Evolutionary conservation across 2,888 invertebrate species (phyloP).

Genomic region (Napeogenes inachia): DNA sequence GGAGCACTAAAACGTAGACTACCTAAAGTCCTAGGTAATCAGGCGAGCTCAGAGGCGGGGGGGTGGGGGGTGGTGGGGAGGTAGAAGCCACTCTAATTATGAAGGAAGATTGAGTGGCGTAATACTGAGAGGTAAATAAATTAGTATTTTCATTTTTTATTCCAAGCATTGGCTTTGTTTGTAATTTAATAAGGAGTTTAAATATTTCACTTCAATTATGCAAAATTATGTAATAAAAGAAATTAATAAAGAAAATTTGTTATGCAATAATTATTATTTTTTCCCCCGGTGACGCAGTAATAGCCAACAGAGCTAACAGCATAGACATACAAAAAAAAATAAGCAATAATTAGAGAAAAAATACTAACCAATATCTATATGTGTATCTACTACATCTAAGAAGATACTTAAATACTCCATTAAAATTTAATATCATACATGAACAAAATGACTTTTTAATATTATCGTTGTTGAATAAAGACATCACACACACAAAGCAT

Average conservation of each 20-base stretch:
- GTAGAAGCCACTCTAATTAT: conserved; percentile 71
- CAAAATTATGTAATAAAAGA: too few species aligned
- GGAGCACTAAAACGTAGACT: conserved; percentile 51
- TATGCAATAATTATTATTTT: too few species aligned
- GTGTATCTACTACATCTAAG: too few species aligned
- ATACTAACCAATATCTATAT: too few species aligned
- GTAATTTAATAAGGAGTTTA: neutral
- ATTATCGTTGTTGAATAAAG: neutral
- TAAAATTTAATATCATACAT: too few species aligned
- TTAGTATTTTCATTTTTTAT: conserved; percentile 17
- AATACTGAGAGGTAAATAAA: conserved; percentile 35
- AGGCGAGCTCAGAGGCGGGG: conserved; percentile 52
- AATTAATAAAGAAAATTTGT: too few species aligned
- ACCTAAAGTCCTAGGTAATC: conserved; percentile 65
- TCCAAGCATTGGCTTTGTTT: conserved; percentile 1
- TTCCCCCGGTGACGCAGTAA: too few species aligned
- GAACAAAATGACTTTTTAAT: neutral
- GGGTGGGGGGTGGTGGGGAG: conserved; percentile 35
- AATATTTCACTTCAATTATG: too few species aligned
- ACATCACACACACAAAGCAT: neutral
- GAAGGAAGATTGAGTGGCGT: conserved; percentile 71
- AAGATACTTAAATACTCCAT: too few species aligned
- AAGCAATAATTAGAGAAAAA: too few species aligned
- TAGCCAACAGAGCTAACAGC: too few species aligned
- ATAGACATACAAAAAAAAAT: too few species aligned